A percentile compares a stretch with the other conserved stretches of the same genome.
These are phyloP conservation scores for Opisthograptis luteolata DNA, from an alignment of 2,888 invertebrate genomes.

Conservation along the genomic window DNA sequence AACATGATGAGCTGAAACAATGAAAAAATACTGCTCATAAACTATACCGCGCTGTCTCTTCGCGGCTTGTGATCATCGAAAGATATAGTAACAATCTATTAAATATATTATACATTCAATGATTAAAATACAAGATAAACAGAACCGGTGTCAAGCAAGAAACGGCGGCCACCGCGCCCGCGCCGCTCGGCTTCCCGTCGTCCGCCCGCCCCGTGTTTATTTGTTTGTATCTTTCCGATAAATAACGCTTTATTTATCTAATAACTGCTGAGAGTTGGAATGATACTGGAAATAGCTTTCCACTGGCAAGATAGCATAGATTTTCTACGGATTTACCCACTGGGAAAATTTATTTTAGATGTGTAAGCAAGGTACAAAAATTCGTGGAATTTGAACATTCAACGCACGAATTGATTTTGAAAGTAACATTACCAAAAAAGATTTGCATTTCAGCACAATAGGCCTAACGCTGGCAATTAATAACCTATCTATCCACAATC, in stretches of 20 bases:
- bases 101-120: too few species aligned
- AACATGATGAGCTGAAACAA: too few species aligned
- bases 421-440: too few species aligned
- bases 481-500: too few species aligned
- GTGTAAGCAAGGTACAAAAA: neutral
- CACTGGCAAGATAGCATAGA: constrained; percentile 2
- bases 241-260: constrained; percentile 66
- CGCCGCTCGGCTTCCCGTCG: constrained; percentile 49
- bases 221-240: constrained; percentile 65
- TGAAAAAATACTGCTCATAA: too few species aligned
- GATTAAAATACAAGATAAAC: constrained; percentile 70
- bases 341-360: constrained; percentile 5
- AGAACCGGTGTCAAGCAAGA: constrained; percentile 55
- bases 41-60: too few species aligned
- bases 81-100: too few species aligned
- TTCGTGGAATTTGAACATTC: neutral
- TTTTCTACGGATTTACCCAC: constrained; percentile 9
- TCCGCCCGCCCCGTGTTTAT: constrained; percentile 55
- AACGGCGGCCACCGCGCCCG: neutral
- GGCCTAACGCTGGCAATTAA: too few species aligned
- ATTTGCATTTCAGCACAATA: too few species aligned
- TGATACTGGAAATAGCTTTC: constrained; percentile 14
- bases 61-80: too few species aligned
- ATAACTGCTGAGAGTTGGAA: constrained; percentile 36
- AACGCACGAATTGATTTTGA: too few species aligned